Conservation (phyloP, 2,888 invertebrate genomes). For the Caenorhabditis sinica region DNA sequence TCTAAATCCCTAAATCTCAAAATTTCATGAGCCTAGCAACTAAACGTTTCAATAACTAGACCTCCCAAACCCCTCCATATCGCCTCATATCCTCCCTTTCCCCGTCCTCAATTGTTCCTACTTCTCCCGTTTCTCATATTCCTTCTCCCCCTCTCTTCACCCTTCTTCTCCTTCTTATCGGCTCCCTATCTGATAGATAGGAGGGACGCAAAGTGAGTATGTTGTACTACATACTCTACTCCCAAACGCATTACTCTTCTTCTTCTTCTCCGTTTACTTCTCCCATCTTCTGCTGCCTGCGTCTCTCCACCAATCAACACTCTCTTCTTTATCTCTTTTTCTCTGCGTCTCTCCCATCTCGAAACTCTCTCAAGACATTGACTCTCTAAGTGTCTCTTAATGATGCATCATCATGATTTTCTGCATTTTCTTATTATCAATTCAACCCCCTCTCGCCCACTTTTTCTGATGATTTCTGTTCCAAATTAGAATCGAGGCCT, state of each 20-base stretch:
- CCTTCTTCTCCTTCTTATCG: background rate
- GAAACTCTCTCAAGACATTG: conserved; percentile 6
- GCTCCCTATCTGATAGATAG: conserved; percentile 8
- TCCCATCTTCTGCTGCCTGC: background rate
- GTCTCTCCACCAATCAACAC: background rate
- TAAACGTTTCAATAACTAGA: background rate
- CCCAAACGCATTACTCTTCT: conserved; percentile 13
- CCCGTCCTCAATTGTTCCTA: background rate
- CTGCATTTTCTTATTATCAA: background rate
- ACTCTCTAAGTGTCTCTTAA: background rate
- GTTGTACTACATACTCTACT: conserved; percentile 18
- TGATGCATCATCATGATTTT: background rate
- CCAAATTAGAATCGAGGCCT: background rate
- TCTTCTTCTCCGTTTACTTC: conserved; percentile 4
- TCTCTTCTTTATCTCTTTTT: conserved; percentile 31
- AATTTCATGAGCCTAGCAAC: too few relatives aligned
- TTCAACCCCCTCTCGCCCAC: background rate
- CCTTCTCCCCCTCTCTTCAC: background rate
- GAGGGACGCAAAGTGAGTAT: background rate
- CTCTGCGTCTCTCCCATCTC: background rate
- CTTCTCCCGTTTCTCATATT: too few relatives aligned
- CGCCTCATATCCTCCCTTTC: background rate
- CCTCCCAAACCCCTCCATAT: background rate
- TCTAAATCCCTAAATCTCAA: too few relatives aligned
- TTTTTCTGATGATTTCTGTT: background rate